These are phyloP conservation scores for Apamea monoglypha DNA, from an alignment of 2,888 invertebrate genomes.

Conservation along the genomic window DNA sequence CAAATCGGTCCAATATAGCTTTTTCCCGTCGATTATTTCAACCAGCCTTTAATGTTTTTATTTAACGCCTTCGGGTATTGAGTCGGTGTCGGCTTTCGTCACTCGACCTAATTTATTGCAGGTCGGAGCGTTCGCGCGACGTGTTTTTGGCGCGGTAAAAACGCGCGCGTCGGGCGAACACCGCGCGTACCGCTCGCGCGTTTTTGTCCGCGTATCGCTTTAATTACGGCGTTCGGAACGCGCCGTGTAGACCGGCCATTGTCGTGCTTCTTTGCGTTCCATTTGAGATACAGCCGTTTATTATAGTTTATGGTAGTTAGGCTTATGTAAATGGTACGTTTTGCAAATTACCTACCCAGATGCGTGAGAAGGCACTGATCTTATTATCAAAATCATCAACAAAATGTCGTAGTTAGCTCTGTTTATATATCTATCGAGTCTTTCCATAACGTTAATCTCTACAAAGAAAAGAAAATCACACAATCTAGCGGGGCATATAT, in stretches of 20 bases:
- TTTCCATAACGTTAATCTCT: slow-evolving; percentile 18
- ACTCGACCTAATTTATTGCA: slow-evolving; percentile 88
- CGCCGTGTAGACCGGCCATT: slow-evolving; percentile 62
- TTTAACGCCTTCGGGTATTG: slow-evolving; percentile 88
- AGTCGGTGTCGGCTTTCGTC: slow-evolving; percentile 87
- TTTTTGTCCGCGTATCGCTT: slow-evolving; percentile 86
- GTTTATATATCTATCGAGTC: neutral
- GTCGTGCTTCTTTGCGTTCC: slow-evolving; percentile 65
- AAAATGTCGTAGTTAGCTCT: neutral
- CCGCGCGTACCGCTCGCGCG: slow-evolving; percentile 78
- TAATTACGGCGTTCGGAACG: slow-evolving; percentile 85
- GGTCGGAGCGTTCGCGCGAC: slow-evolving; percentile 79
- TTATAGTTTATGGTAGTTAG: slow-evolving; percentile 51
- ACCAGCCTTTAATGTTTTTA: slow-evolving; percentile 89
- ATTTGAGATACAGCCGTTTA: slow-evolving; percentile 58
- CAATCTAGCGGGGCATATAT: slow-evolving; percentile 55
- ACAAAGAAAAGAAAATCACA: slow-evolving; percentile 44
- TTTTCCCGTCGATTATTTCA: slow-evolving; percentile 88
- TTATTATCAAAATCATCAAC: slow-evolving; percentile 10
- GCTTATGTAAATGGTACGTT: slow-evolving; percentile 33
- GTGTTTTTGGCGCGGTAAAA: slow-evolving; percentile 86
- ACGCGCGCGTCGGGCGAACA: slow-evolving; percentile 76
- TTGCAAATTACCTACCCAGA: slow-evolving; percentile 37
- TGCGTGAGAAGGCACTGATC: slow-evolving; percentile 17
- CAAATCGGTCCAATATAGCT: slow-evolving; percentile 87